Evolutionary conservation across 2,113 vertebrate species (phyloP), one percentile per base, ranked within the genome.

Genomic region (Camelus dromedarius): DNA sequence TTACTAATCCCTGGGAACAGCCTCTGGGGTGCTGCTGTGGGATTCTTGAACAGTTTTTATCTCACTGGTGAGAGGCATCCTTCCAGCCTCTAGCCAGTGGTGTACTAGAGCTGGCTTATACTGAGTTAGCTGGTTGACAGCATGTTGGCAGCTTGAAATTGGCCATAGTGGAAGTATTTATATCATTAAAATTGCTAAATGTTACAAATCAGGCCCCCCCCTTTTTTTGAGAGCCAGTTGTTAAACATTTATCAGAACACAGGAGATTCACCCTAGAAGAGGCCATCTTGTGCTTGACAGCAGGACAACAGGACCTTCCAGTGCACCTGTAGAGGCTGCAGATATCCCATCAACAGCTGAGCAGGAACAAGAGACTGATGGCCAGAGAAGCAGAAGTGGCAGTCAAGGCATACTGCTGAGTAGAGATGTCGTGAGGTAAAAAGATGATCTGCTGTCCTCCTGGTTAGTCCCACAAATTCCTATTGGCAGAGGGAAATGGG

Each of bases 211-310:
- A 35, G 35, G 50, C 35, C 35, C 35, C 35, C 16, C 42, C 69
- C 32, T 54, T 10, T 13, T 80, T 77, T 56, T 24, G 38, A 86
- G 48, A 95, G 30, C 32, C 42, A 73, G 32, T 79, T 91, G 18
- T 77, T 95, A 81, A 62, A 76, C n/a, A 69, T 93, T 89, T 89
- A 89, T 96, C 42, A 89, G 16, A 76, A 96, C 50, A 95, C 19
- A 28, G n/a, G 58, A 93, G 38, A 28, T 46, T 9, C 38, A 67
- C 46, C n/a, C 32, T 46, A 84, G 50, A 73, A 83, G 52, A 88
- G n/a, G 89, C 5, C 19, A 56, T 8, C 16, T 30, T 19, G 13
- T 1, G 35, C 54, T 76, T 0, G 0, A 60, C 15, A 91, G 24
- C 18, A 56, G 58, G 18, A 13, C 6, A 0, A 1, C 72, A 32